phyloP scores from a whole-genome alignment of 1,140 invertebrate genomes.

The Drosophila varians region DNA sequence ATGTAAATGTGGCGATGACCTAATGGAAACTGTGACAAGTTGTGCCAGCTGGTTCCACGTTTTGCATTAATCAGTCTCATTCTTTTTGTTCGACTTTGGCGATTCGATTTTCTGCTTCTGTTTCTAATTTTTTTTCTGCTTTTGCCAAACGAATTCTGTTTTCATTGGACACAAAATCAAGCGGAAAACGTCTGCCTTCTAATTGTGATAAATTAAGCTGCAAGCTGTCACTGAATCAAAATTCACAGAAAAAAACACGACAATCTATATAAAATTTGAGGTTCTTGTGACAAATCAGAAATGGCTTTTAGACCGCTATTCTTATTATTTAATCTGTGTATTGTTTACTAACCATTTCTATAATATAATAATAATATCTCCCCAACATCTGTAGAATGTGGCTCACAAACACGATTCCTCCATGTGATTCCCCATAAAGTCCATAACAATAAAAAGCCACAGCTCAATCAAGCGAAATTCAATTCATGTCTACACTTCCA shows the following conservation, averaged over 20 bases:
- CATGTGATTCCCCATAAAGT: slow-evolving; percentile 22
- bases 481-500: slow-evolving; percentile 64
- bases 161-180: slow-evolving; percentile 11
- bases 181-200: slow-evolving; percentile 15
- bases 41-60: slow-evolving; percentile 62
- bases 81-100: slow-evolving; percentile 19
- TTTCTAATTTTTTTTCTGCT: slow-evolving; percentile 2
- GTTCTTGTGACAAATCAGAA: too few relatives aligned
- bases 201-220: slow-evolving; percentile 39
- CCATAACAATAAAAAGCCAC: slow-evolving; percentile 41
- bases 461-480: slow-evolving; percentile 72
- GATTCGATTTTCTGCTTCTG: slow-evolving; percentile 16
- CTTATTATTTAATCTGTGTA: not conserved
- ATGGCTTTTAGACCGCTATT: slow-evolving; percentile 16
- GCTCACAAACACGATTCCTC: not conserved
- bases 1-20: slow-evolving; percentile 75
- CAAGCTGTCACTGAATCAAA: slow-evolving; percentile 10
- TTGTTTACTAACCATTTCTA: too few relatives aligned
- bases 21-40: slow-evolving; percentile 77
- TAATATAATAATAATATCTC: not conserved
- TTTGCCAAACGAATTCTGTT: slow-evolving; percentile 21
- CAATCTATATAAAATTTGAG: not conserved
- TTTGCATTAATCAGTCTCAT: slow-evolving; percentile 75
- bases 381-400: not conserved
- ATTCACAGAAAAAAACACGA: not conserved